These are phyloP conservation scores for Hedychridium roseum DNA, from an alignment of 2,888 invertebrate genomes.

Conservation along the genomic window DNA sequence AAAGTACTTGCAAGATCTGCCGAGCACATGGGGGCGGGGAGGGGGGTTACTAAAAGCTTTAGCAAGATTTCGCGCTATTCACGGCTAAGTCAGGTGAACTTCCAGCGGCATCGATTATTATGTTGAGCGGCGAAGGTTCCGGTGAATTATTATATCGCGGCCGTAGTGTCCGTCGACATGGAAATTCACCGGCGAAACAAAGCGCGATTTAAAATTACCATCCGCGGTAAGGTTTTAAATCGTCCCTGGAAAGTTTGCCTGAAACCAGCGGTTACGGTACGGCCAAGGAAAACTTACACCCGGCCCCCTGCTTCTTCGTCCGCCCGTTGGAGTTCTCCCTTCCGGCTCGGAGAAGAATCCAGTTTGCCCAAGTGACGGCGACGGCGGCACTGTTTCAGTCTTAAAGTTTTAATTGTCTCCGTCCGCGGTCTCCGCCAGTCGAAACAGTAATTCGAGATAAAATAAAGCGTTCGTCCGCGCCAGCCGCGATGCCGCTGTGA, in stretches of 20 bases:
- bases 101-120: too few relatives aligned
- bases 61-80: too few relatives aligned
- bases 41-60: too few relatives aligned
- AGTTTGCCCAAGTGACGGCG: constrained; percentile 39
- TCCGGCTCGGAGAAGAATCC: constrained; percentile 33
- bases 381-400: constrained; percentile 37
- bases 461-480: constrained; percentile 28
- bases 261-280: constrained; percentile 15
- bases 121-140: not conserved
- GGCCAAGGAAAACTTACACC: constrained; percentile 32
- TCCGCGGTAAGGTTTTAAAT: constrained; percentile 26
- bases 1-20: too few relatives aligned
- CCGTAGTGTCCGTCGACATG: not conserved
- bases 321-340: not conserved
- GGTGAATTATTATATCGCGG: not conserved
- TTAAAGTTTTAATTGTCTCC: constrained; percentile 44
- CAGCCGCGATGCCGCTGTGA: too few relatives aligned
- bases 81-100: too few relatives aligned
- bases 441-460: constrained; percentile 31
- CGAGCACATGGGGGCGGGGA: too few relatives aligned
- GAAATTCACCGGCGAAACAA: constrained; percentile 8
- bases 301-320: not conserved
- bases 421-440: constrained; percentile 31
- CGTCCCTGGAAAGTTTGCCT: constrained; percentile 26
- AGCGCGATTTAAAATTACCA: constrained; percentile 15